phyloP scores from a whole-genome alignment of 1,140 invertebrate genomes.

The Drosophila busckii region DNA sequence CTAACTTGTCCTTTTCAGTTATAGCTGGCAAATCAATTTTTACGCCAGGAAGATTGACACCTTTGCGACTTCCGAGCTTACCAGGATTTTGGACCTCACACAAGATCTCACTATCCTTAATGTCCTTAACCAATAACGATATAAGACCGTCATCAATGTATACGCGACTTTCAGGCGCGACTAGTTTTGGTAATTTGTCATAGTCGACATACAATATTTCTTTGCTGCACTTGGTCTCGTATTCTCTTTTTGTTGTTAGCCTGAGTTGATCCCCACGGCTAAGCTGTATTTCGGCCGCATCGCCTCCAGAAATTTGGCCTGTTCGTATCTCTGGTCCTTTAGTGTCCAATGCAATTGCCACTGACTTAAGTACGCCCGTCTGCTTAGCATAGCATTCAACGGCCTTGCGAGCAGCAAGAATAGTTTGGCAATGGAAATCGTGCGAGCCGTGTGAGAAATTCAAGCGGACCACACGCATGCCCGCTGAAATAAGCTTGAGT shows the following conservation, averaged over 20 bases:
- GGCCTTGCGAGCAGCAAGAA: slow-evolving; percentile 90
- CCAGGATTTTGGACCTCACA: slow-evolving; percentile 98
- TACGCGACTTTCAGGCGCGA: slow-evolving; percentile 89
- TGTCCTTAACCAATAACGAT: slow-evolving; percentile 89
- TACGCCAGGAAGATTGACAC: slow-evolving; percentile 95
- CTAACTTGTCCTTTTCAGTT: slow-evolving; percentile 96
- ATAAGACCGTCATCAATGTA: slow-evolving; percentile 99
- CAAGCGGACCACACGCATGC: slow-evolving; percentile 97
- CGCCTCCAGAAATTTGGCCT: slow-evolving; percentile 88
- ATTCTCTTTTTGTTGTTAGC: slow-evolving; percentile 90
- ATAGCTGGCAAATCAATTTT: slow-evolving; percentile 97
- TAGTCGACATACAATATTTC: slow-evolving; percentile 88
- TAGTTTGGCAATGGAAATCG: slow-evolving; percentile 94
- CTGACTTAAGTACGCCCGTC: slow-evolving; percentile 31
- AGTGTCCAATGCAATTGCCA: slow-evolving; percentile 95
- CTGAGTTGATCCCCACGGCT: slow-evolving; percentile 87
- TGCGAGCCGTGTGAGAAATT: slow-evolving; percentile 99
- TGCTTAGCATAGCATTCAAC: slow-evolving; percentile 87
- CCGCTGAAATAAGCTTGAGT: slow-evolving; percentile 96
- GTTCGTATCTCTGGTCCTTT: slow-evolving; percentile 98
- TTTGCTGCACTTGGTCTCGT: slow-evolving; percentile 87
- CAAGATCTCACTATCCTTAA: slow-evolving; percentile 79
- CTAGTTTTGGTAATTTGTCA: slow-evolving; percentile 94
- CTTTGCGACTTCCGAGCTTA: slow-evolving; percentile 94
- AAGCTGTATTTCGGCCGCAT: slow-evolving; percentile 91